Evolutionary conservation across 2,797 vertebrate species (phyloP).

Genomic region (Momotus momota): DNA sequence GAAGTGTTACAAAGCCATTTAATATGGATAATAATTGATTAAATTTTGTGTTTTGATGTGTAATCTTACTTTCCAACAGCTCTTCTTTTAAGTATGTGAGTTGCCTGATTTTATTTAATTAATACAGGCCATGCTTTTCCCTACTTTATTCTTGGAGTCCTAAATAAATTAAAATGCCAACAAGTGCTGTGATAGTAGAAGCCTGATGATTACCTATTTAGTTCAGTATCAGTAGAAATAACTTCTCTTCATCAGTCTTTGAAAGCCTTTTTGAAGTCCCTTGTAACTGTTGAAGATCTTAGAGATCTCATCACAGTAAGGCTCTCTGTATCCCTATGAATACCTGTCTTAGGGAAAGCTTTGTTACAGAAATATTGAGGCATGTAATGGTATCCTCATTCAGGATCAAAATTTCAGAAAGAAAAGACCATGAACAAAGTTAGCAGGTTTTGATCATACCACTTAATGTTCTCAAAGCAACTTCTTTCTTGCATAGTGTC

Average conservation of each 20-base stretch:
- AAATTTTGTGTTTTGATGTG: background rate
- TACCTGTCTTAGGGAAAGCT: background rate
- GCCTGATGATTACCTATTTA: background rate
- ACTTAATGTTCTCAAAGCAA: background rate
- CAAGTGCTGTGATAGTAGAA: background rate
- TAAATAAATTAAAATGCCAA: slow-evolving; percentile 15
- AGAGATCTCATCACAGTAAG: background rate
- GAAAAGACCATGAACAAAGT: background rate
- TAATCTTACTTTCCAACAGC: background rate
- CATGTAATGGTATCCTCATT: background rate
- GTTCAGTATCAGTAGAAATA: background rate
- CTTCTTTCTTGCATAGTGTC: background rate
- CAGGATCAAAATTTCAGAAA: background rate
- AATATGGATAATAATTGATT: background rate
- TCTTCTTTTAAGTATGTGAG: background rate
- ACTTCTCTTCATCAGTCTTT: background rate
- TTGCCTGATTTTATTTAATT: background rate
- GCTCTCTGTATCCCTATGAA: background rate
- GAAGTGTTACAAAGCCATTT: background rate
- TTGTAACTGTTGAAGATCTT: background rate
- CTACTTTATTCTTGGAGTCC: background rate
- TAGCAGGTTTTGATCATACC: background rate
- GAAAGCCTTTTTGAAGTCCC: background rate
- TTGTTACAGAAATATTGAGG: background rate
- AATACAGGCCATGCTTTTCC: background rate